A percentile compares a stretch with the other conserved stretches of the same genome.
Evolutionary conservation across 1,140 invertebrate genomes (phyloP).

Genomic region (Hyphantria cunea): DNA sequence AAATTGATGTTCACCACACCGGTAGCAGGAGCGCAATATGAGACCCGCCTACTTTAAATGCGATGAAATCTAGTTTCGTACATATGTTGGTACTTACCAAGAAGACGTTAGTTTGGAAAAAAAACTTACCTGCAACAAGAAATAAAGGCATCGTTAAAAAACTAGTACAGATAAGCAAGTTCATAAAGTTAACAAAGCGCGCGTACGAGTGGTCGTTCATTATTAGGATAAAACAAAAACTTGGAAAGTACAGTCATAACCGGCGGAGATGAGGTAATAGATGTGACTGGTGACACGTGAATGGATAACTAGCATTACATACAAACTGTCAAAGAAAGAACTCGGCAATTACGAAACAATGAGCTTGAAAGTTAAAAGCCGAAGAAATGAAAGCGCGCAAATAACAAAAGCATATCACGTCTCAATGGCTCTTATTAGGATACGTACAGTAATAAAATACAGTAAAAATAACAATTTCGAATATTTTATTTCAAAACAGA

Average conservation of each 20-base stretch:
- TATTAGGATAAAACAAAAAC: constrained; percentile 33
- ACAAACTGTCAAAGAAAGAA: constrained; percentile 51
- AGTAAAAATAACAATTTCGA: no score
- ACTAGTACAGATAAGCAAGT: constrained; percentile 35
- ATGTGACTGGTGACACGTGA: constrained; percentile 63
- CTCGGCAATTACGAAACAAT: constrained; percentile 73
- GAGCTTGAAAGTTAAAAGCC: constrained; percentile 65
- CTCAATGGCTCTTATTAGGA: constrained; percentile 3
- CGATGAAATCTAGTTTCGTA: constrained; percentile 31
- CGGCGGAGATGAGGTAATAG: constrained; percentile 53
- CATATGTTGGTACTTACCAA: constrained; percentile 40
- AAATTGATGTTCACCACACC: constrained; percentile 72
- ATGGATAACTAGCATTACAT: constrained; percentile 58
- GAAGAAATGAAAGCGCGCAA: constrained; percentile 70
- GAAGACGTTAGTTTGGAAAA: constrained; percentile 25
- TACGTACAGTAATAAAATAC: constrained; percentile 16
- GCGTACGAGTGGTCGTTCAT: constrained; percentile 32
- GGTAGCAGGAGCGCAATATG: constrained; percentile 36
- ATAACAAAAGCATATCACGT: constrained; percentile 54
- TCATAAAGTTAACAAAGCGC: constrained; percentile 50
- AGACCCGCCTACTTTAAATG: constrained; percentile 33
- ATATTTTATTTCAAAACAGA: no score
- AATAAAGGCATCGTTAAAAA: constrained; percentile 26
- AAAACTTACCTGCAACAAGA: constrained; percentile 71
- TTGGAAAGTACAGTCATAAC: constrained; percentile 61